Evolutionary conservation across 2,113 vertebrate genomes (phyloP), one percentile per base, ranked within the genome.

Genomic region (Oryzias woworae): DNA sequence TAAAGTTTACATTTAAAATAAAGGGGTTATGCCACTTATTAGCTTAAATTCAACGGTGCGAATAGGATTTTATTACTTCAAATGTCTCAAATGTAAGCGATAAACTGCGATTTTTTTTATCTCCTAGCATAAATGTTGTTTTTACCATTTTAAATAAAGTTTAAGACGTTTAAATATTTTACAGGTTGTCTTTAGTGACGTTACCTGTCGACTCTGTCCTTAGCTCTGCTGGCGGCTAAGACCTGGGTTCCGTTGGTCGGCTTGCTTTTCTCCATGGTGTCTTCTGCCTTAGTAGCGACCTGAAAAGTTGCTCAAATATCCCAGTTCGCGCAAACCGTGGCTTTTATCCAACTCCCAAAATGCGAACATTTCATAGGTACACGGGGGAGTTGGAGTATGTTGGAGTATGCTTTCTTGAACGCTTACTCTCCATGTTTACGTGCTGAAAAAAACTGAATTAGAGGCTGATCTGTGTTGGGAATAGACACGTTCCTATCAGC

Each of bases 131-230:
- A 36, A 36, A 13, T 36, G 36, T 36, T 36, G 36, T 36, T 12
- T 2, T 10, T 36, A 12, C 2, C 7, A 36, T 3, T 36, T 36
- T 36, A 36, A 36, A 36, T 36, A 36, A 36, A 36, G 36, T 36
- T 36, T 36, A 2, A 12, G 36, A 36, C 36, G 36, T 36, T 36
- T 36, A 57, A 31, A 16, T 22, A n/a, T 54, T 0, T 43, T 14
- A 46, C 20, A 17, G 5, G 49, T 31, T 12, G 5, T 0, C 43
- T 55, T 43, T 43, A 53, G 12, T 31, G 43, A 13, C n/a, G 14
- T 73, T 84, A 92, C 91, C 90, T 89, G 76, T 67, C 64, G 15
- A 90, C 71, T 58, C 91, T 23, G 41, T 87, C 83, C 59, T 55
- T 77, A 5, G 89, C 91, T 45, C 28, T 51, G 4, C 71, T 73